Percentiles rank a stretch among this genome's conserved stretches.
These are phyloP conservation scores for Archilochus colubris DNA, from an alignment of 2,113 vertebrate species.

Conservation along the genomic window DNA sequence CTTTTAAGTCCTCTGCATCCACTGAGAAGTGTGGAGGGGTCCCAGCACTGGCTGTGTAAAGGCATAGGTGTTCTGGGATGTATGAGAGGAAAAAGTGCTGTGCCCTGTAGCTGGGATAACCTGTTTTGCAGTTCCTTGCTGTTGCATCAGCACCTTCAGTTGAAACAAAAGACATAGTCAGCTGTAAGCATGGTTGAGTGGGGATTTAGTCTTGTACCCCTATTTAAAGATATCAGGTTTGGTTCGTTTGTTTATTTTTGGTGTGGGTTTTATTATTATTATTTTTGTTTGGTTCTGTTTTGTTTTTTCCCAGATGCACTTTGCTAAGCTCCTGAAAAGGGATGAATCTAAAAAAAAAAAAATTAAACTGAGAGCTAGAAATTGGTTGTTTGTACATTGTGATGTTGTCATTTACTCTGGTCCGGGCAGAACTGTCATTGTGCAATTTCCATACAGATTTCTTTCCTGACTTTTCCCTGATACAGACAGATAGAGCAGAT, in stretches of 20 bases:
- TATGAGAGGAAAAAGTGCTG: background rate
- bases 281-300: background rate
- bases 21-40: background rate
- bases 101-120: background rate
- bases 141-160: background rate
- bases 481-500: background rate
- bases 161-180: background rate
- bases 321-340: background rate
- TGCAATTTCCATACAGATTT: background rate
- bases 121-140: background rate
- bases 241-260: too few relatives aligned
- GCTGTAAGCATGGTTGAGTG: background rate
- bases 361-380: background rate
- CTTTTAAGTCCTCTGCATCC: rapidly evolving
- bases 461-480: background rate
- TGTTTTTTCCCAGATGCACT: background rate
- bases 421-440: background rate
- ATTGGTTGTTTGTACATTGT: background rate
- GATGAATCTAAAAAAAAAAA: background rate
- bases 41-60: background rate
- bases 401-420: rapidly evolving
- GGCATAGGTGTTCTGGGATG: background rate
- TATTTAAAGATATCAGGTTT: background rate
- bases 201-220: background rate
- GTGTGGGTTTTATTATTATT: too few relatives aligned